Evolutionary conservation across 1,140 invertebrate genomes (phyloP), one percentile per base, ranked within the genome.

Genomic region (Subanguina moxae): DNA sequence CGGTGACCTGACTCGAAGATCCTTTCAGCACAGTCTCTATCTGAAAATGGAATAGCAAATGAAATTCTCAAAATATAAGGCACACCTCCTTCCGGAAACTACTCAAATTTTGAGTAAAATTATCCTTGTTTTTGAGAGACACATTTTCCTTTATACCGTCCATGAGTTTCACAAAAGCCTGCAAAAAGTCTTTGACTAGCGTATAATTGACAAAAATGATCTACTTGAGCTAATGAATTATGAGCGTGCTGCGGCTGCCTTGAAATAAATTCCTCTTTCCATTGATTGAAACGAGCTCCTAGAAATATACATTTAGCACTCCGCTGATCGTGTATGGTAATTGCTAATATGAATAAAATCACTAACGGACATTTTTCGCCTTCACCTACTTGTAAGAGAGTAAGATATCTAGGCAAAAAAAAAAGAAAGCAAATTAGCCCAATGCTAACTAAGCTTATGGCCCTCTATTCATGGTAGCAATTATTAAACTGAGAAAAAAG

Each of bases 11-110:
- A 46, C 9, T 65, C n/a, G 58, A 43, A 27, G 56, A 45, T 13
- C 66, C 66, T 61, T 43, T 68, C 19, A 68, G 46, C 30, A 68
- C 52, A n/a, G 42, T 56, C 23, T 68, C 66, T 9, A 68, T 59
- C 65, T 67, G 32, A 1, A 48, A 52, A 65, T 43, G 11, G 0
- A 56, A 0, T 15, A 21, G 45, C 11, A 63, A 42, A 21, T 57
- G n/a, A 62, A 38, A 1, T 42, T 67, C 15, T 19, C 32, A 19
- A 48, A 5, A 15, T 32, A 30, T 61, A 61, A 5, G 57, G 8
- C 56, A 21, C 68, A 71, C 71, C 59, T 73, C 58, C 57, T 73
- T 72, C 8, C 70, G 38, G 21, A 72, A 72, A 25, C n/a, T 74
- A 42, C 59, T 68, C 62, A 72, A 58, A 61, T 74, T 72, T 27